Base-by-base conservation (phyloP, 2,888 invertebrate species). In the Taphrorychus bicolor region DNA sequence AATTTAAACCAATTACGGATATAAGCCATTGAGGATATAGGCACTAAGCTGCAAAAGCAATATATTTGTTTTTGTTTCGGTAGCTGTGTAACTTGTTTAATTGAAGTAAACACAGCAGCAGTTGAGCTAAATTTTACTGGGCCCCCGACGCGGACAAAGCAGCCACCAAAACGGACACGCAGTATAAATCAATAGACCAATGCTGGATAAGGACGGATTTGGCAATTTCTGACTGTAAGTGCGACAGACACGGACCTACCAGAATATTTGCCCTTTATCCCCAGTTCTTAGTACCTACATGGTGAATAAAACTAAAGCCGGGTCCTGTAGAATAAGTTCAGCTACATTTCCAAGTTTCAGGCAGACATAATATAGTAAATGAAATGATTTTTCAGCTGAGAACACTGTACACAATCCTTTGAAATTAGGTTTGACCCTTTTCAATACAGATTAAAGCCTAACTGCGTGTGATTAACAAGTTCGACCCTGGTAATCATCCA, bases 121-220 rank as follows among this genome's bases (percentile, higher is more conserved):
- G n/a, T n/a, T n/a, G n/a, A n/a, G n/a, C n/a, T n/a, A 24, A 21
- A 11, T 5, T 22, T 16, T 5, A 24, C 32, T 5, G 14, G 22
- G 24, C 11, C 42, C 16, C 21, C 48, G 69, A 71, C 45, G 14
- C 24, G 73, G 74, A 74, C 75, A 76, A 75, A 74, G 74, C 72
- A 74, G 73, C 74, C 73, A 75, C 70, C 45, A 45, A 75, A 74
- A 76, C 74, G 76, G 76, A 76, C 75, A 71, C 73, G 73, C 70
- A 73, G 77, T 78, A 79, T 79, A 79, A 79, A 79, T 79, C 79
- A 79, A 79, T 79, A 79, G 78, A 78, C 77, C 77, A 75, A 79
- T 79, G 76, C 73, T 74, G 74, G 76, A 75, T 74, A 68, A 72
- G 74, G 56, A 68, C 51, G 63, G 68, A 68, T 63, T 63, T 67